Percentiles rank a stretch among this genome's conserved stretches.
These are phyloP conservation scores for Lordiphosa stackelbergi DNA, from an alignment of 1,140 invertebrate species.

Conservation along the genomic window DNA sequence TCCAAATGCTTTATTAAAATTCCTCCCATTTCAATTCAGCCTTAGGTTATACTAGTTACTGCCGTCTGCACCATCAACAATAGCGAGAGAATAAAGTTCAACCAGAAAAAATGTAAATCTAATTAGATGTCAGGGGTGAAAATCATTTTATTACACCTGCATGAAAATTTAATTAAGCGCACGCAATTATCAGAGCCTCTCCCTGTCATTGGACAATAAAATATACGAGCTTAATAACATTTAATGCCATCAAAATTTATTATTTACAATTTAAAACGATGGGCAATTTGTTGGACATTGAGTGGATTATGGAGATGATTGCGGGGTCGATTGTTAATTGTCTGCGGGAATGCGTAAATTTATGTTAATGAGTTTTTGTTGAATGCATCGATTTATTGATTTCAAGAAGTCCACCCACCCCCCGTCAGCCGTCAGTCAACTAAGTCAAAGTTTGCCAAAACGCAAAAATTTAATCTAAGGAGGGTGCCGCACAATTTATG, in stretches of 20 bases:
- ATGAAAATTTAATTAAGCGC: conserved; percentile 74
- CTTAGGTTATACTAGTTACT: not conserved
- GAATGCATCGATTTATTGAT: conserved; percentile 67
- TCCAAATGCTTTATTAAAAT: conserved; percentile 17
- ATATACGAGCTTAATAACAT: conserved; percentile 62
- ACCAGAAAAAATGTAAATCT: conserved; percentile 63
- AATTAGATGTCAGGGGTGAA: conserved; percentile 56
- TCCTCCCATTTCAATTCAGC: conserved; percentile 10
- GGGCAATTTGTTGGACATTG: conserved; percentile 59
- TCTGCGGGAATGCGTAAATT: conserved; percentile 47
- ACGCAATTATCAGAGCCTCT: conserved; percentile 56
- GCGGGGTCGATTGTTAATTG: conserved; percentile 69
- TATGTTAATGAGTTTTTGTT: conserved; percentile 63
- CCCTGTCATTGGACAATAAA: conserved; percentile 15
- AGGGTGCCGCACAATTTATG: conserved; percentile 51
- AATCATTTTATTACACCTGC: conserved; percentile 71
- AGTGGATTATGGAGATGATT: conserved; percentile 73
- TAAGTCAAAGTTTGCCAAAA: conserved; percentile 9
- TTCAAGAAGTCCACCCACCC: conserved; percentile 21
- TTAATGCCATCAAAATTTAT: conserved; percentile 72
- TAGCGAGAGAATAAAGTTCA: conserved; percentile 12
- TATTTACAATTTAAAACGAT: conserved; percentile 66
- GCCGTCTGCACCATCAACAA: conserved; percentile 2
- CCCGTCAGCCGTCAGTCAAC: conserved; percentile 7
- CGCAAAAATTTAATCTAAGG: conserved; percentile 45